Base-by-base conservation (phyloP, 2,888 invertebrate genomes). In the Melitaea athalia region DNA sequence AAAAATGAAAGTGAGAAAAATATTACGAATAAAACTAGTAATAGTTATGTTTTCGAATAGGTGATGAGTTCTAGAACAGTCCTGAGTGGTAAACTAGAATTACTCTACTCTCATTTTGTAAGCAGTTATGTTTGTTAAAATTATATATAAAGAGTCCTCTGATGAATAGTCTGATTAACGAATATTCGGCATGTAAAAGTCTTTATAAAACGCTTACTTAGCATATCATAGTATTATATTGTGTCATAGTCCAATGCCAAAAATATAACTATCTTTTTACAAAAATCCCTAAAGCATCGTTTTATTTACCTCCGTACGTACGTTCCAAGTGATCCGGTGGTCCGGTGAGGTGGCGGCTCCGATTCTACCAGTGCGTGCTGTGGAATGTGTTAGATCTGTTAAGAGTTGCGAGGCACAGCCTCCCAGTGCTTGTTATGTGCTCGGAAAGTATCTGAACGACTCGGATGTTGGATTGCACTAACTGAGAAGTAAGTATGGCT, bases 211-310 rank as follows among this genome's bases (percentile, higher is more conserved):
- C 92, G 92, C 92, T 92, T 92, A 92, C 91, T 91, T 92, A 92
- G 92, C 92, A 92, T 92, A 92, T 92, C 92, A 92, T 92, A 92
- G 92, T 92, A 92, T 92, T 92, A 92, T 92, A 92, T 92, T 92
- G 92, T 92, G 92, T 92, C 92, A 92, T 92, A 92, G 92, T 92
- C 92, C 91, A 92, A 92, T 92, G 92, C 92, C 92, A 92, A 92
- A 92, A 92, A 92, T 92, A 92, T 92, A 92, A 92, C 91, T 92
- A 92, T 92, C 92, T 92, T 92, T 92, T 92, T 92, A 92, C 90
- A 91, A 91, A 92, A 92, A 92, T 91, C 90, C 89, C 83, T 86
- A 89, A 82, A 77, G 77, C 80, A 85, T 91, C 82, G 91, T 92
- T 92, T 92, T 89, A 92, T 92, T 92, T 91, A 82, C 79, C 83